Conservation (phyloP, 1,140 invertebrate species). For the Bombus balteatus region DNA sequence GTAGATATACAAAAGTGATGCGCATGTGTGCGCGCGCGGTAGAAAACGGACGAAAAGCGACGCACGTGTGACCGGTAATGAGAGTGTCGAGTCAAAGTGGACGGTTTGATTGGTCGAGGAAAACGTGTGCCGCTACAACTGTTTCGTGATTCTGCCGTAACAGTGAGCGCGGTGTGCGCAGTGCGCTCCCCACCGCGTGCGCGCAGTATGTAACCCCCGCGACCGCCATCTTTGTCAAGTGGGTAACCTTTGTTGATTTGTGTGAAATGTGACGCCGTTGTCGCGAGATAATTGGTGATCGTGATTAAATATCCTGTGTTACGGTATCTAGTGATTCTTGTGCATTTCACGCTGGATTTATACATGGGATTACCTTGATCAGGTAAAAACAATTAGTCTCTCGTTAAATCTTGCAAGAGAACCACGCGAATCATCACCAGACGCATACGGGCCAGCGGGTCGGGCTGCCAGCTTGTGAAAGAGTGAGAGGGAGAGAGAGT, state of each 20-base stretch:
- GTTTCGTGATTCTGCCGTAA: conserved; percentile 61
- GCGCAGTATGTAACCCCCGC: conserved; percentile 66
- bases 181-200: conserved; percentile 67
- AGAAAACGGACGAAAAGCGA: conserved; percentile 25
- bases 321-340: conserved; percentile 46
- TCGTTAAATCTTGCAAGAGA: conserved; percentile 44
- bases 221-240: conserved; percentile 82
- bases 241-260: conserved; percentile 82
- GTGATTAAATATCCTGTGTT: conserved; percentile 68
- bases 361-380: conserved; percentile 47
- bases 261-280: conserved; percentile 82
- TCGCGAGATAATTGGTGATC: conserved; percentile 72
- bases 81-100: conserved; percentile 49
- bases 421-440: conserved; percentile 59
- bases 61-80: conserved; percentile 43
- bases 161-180: conserved; percentile 63
- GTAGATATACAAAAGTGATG: background rate
- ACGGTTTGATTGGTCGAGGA: conserved; percentile 63
- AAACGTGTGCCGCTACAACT: conserved; percentile 67
- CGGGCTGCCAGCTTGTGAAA: conserved; percentile 15
- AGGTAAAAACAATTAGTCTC: conserved; percentile 61
- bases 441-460: conserved; percentile 65
- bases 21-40: conserved; percentile 16
- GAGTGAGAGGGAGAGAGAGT: conserved; percentile 23
- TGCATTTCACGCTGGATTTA: conserved; percentile 52